phyloP scores from a whole-genome alignment of 2,888 invertebrate species.

The Rhimphoctona megacephalus region DNA sequence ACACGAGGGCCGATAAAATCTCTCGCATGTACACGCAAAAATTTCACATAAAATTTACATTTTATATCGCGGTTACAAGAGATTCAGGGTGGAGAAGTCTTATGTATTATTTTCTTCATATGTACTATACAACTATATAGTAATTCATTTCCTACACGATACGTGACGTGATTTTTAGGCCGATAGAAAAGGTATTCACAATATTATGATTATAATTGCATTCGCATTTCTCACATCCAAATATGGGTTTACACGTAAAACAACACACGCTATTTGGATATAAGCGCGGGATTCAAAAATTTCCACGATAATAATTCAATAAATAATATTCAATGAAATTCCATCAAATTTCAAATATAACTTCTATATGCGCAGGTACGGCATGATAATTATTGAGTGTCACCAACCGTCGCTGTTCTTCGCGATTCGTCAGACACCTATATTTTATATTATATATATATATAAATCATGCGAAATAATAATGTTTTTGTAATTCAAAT shows the following conservation, averaged over 20 bases:
- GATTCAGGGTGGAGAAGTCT: constrained; percentile 15
- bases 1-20: not conserved
- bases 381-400: constrained; percentile 25
- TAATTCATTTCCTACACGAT: constrained; percentile 32
- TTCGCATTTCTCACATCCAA: not conserved
- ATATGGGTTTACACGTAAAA: not conserved
- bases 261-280: not conserved
- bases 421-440: not conserved
- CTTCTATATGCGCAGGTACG: constrained; percentile 31
- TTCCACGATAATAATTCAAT: constrained; percentile 6
- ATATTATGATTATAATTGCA: constrained; percentile 43
- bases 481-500: not conserved
- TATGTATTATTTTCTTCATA: not conserved
- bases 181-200: constrained; percentile 76
- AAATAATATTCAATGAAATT: not conserved
- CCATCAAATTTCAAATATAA: constrained; percentile 11
- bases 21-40: not conserved
- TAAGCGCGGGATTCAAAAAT: not conserved
- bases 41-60: not conserved
- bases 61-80: not conserved
- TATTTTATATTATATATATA: not conserved
- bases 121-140: constrained; percentile 29
- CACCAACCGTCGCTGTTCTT: constrained; percentile 19
- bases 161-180: constrained; percentile 70
- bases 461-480: constrained; percentile 10